These are phyloP conservation scores for Heliconius hortense DNA, from an alignment of 2,888 invertebrate species.

Conservation along the genomic window DNA sequence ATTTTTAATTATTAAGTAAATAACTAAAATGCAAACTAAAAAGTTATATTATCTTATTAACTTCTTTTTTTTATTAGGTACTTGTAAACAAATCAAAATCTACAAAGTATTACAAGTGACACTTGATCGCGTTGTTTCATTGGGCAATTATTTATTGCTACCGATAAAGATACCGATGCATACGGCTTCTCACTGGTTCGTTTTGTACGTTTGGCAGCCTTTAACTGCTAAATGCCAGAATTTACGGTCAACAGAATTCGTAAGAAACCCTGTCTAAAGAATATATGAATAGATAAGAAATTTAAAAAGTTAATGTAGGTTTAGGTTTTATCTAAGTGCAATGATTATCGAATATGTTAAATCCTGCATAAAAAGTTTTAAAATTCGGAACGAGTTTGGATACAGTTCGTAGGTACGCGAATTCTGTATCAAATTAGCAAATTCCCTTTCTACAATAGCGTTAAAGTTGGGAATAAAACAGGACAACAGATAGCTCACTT, in stretches of 20 bases:
- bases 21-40: not conserved
- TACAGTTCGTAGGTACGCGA: slow-evolving; percentile 1
- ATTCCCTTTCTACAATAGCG: not conserved
- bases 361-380: not conserved
- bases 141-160: slow-evolving; percentile 10
- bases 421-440: not conserved
- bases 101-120: not conserved
- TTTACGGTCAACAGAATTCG: not conserved
- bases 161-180: not conserved
- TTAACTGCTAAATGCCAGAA: not conserved
- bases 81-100: not conserved
- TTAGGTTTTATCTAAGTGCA: no score
- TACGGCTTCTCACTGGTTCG: not conserved
- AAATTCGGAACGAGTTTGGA: not conserved
- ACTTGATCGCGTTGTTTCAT: slow-evolving; percentile 5
- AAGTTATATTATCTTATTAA: not conserved
- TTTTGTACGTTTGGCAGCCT: not conserved
- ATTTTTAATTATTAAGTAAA: no score
- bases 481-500: not conserved
- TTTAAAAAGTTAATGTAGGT: no score
- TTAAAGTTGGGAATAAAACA: not conserved
- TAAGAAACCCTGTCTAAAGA: not conserved
- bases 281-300: no score
- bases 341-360: no score
- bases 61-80: not conserved